phyloP scores from a whole-genome alignment of 2,797 vertebrate species.

The Rhinella marina region DNA sequence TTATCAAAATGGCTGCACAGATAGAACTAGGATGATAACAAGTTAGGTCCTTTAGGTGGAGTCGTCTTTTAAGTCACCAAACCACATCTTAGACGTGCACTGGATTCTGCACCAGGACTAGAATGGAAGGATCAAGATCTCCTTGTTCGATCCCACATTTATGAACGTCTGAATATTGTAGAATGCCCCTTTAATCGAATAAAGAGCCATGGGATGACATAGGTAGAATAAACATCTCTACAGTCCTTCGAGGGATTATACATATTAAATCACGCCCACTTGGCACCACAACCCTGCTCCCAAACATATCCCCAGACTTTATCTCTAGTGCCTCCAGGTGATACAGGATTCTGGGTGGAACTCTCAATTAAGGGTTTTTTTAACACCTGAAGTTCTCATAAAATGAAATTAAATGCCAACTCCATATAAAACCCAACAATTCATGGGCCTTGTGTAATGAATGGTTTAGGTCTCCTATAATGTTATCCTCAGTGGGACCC shows the following conservation, averaged over 20 bases:
- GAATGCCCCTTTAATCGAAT: not conserved
- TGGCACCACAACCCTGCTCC: too few relatives aligned
- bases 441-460: too few relatives aligned
- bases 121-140: too few relatives aligned
- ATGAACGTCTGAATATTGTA: not conserved
- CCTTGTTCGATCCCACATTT: not conserved
- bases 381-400: too few relatives aligned
- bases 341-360: too few relatives aligned
- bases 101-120: not conserved
- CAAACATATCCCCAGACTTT: too few relatives aligned
- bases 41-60: not conserved
- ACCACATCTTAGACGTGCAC: not conserved
- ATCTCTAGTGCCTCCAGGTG: too few relatives aligned
- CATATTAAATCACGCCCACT: not conserved
- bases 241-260: not conserved
- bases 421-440: too few relatives aligned
- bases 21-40: not conserved
- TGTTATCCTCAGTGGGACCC: not conserved
- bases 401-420: too few relatives aligned
- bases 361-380: too few relatives aligned
- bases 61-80: not conserved
- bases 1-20: not conserved
- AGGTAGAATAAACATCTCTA: not conserved
- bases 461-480: too few relatives aligned
- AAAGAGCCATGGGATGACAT: not conserved